Percentiles rank a stretch among this genome's conserved stretches.
phyloP scores from a whole-genome alignment of 2,113 vertebrate genomes.

The Anarhynchus alexandrinus region DNA sequence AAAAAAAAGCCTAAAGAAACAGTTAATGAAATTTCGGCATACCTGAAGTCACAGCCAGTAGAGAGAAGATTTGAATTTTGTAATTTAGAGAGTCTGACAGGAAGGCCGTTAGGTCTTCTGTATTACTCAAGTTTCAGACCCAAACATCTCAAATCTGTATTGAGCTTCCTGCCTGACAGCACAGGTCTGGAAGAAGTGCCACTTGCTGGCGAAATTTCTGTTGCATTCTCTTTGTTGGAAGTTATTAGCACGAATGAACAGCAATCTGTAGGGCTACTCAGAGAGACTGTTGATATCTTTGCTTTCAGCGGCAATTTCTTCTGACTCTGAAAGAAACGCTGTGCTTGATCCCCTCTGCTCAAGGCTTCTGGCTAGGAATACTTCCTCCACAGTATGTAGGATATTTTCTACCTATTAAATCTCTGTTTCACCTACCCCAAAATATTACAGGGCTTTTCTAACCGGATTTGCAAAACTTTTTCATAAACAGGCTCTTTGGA shows the following conservation, averaged over 20 bases:
- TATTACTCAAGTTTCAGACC: neutral
- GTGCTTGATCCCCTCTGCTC: neutral
- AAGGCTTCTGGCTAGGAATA: neutral
- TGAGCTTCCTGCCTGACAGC: neutral
- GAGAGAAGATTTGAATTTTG: neutral
- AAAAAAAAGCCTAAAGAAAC: neutral
- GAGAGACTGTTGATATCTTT: neutral
- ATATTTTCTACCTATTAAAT: neutral
- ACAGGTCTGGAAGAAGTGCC: neutral
- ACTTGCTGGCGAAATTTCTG: neutral
- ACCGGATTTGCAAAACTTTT: neutral
- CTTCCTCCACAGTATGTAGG: neutral
- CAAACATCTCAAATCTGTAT: neutral
- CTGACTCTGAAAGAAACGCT: neutral
- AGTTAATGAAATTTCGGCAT: neutral
- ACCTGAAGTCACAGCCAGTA: neutral
- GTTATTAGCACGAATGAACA: neutral
- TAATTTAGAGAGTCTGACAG: neutral
- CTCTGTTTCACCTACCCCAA: neutral
- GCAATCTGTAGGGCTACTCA: neutral
- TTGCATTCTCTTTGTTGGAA: neutral
- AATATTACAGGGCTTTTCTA: neutral
- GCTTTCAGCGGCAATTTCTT: conserved; percentile 17
- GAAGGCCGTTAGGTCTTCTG: neutral
- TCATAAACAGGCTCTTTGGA: neutral